A percentile compares a stretch with the other conserved stretches of the same genome.
Evolutionary conservation across 2,113 vertebrate genomes (phyloP).

Genomic region (Sminthopsis crassicaudata): DNA sequence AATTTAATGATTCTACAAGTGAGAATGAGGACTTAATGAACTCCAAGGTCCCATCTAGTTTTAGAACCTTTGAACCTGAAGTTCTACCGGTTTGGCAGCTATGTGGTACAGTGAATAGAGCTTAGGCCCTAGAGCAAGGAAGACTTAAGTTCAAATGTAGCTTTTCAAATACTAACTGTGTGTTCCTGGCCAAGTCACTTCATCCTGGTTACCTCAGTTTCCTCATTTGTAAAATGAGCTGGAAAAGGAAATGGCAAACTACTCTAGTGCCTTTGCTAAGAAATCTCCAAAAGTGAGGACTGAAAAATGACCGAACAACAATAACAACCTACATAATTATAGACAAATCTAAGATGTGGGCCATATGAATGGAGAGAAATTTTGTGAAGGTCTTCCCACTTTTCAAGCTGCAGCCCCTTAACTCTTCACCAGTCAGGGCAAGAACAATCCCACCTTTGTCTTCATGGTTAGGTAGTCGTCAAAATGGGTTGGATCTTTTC

Average conservation of each 20-base stretch:
- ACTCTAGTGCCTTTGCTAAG: neutral
- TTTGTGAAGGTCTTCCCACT: neutral
- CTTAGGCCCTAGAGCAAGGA: neutral
- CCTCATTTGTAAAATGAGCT: neutral
- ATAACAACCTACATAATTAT: neutral
- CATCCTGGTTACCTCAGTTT: neutral
- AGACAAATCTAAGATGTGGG: neutral
- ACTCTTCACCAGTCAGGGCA: neutral
- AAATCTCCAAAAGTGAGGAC: neutral
- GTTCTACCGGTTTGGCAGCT: neutral
- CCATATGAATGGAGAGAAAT: neutral
- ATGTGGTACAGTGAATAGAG: neutral
- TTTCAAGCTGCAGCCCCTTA: neutral
- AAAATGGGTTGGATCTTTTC: neutral
- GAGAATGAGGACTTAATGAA: neutral
- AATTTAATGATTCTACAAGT: neutral
- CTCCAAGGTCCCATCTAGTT: neutral
- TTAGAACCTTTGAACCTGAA: neutral
- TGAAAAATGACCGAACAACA: neutral
- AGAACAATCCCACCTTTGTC: neutral
- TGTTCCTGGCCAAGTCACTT: neutral
- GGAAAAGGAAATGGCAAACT: neutral
- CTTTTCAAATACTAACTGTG: neutral
- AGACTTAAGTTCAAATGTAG: neutral
- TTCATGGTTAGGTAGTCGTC: neutral